A percentile compares a stretch with the other conserved stretches of the same genome.
These are phyloP conservation scores for Cepaea hortensis DNA, from an alignment of 2,888 invertebrate genomes.

Conservation along the genomic window DNA sequence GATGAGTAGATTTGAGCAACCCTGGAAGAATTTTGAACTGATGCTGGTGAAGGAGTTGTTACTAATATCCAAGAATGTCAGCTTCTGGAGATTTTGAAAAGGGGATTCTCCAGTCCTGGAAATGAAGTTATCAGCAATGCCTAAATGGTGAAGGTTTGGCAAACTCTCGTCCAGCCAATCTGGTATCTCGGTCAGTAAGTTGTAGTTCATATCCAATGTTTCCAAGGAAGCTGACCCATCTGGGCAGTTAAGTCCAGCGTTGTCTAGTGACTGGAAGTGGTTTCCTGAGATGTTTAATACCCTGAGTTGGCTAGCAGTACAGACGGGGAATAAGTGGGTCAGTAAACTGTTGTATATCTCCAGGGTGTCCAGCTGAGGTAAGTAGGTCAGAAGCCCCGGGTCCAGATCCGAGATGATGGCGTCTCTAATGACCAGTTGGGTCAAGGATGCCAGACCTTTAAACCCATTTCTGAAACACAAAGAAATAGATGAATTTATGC, in stretches of 20 bases:
- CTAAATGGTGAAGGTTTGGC: slow-evolving; percentile 50
- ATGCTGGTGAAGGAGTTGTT: slow-evolving; percentile 23
- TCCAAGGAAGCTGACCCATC: slow-evolving; percentile 36
- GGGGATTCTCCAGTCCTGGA: slow-evolving; percentile 18
- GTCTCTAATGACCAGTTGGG: slow-evolving; percentile 41
- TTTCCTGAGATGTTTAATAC: slow-evolving; percentile 48
- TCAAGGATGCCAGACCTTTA: slow-evolving; percentile 47
- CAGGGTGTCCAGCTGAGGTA: slow-evolving; percentile 42
- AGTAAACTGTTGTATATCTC: slow-evolving; percentile 46
- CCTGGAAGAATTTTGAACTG: slow-evolving; percentile 22
- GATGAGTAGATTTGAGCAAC: slow-evolving; percentile 28
- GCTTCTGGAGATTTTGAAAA: slow-evolving; percentile 32
- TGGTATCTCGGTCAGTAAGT: slow-evolving; percentile 49
- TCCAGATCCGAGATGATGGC: slow-evolving; percentile 45
- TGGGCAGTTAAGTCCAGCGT: slow-evolving; percentile 48
- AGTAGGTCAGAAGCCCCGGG: slow-evolving; percentile 37
- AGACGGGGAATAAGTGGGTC: slow-evolving; percentile 48
- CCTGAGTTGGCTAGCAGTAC: slow-evolving; percentile 4
- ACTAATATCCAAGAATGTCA: slow-evolving; percentile 40
- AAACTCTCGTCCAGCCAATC: slow-evolving; percentile 44
- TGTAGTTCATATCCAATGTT: slow-evolving; percentile 49
- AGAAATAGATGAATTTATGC: not conserved
- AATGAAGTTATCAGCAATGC: slow-evolving; percentile 48
- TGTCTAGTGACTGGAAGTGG: slow-evolving; percentile 39
- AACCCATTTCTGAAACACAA: slow-evolving; percentile 44